These are phyloP conservation scores for Emys orbicularis DNA, from an alignment of 2,797 vertebrate genomes.

Conservation along the genomic window DNA sequence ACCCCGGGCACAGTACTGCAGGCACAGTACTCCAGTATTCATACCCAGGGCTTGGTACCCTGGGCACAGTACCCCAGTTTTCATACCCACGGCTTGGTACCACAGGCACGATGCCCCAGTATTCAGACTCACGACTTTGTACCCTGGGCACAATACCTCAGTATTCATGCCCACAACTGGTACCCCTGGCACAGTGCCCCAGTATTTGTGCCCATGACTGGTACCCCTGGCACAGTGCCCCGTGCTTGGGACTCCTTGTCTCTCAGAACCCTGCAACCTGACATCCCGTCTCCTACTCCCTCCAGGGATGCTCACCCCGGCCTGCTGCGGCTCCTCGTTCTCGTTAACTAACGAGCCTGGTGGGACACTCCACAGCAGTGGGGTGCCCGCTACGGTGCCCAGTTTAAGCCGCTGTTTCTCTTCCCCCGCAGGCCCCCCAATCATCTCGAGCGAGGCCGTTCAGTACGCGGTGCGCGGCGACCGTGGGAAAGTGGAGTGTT, in stretches of 20 bases:
- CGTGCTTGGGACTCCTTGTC: neutral
- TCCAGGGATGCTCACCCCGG: neutral
- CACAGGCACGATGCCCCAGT: too few species aligned
- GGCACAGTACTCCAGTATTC: neutral
- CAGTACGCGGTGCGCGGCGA: slow-evolving; percentile 92
- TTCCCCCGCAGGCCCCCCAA: slow-evolving; percentile 87
- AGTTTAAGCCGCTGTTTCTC: neutral
- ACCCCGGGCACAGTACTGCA: neutral
- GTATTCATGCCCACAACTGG: too few species aligned
- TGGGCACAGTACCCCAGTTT: neutral
- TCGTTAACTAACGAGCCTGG: neutral
- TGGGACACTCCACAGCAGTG: neutral
- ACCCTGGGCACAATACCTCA: too few species aligned
- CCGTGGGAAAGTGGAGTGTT: slow-evolving; percentile 93
- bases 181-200: too few species aligned
- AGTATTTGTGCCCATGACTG: rapidly evolving
- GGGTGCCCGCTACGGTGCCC: neutral
- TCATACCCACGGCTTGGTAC: neutral
- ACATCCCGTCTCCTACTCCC: neutral
- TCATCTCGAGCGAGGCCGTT: slow-evolving; percentile 92
- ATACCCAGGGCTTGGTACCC: neutral
- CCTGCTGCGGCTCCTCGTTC: neutral
- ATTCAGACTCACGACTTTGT: neutral
- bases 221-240: neutral
- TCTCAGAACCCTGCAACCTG: neutral